Percentiles rank a stretch among this genome's conserved stretches.
Evolutionary conservation across 2,888 invertebrate genomes (phyloP).

Genomic region (Drosophila paramelanica): DNA sequence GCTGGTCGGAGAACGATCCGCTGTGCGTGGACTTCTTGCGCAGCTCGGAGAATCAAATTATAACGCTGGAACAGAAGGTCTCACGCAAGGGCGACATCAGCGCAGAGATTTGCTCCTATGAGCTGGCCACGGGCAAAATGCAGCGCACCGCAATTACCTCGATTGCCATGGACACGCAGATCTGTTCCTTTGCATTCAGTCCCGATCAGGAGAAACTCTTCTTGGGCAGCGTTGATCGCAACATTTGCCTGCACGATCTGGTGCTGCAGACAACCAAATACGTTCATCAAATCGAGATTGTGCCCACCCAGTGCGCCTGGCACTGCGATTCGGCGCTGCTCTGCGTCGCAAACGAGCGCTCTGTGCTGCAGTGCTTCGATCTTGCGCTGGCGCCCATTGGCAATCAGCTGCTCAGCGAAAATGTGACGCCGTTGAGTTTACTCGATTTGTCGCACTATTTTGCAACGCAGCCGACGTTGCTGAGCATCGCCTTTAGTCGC

Average conservation of each 20-base stretch:
- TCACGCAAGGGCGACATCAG: conserved; percentile 90
- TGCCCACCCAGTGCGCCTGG: conserved; percentile 89
- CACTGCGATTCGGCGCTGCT: conserved; percentile 90
- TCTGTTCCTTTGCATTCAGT: conserved; percentile 88
- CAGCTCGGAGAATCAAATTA: conserved; percentile 89
- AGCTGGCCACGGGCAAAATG: conserved; percentile 86
- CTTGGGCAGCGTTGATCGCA: conserved; percentile 93
- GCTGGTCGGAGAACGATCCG: conserved; percentile 95
- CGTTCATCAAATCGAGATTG: conserved; percentile 91
- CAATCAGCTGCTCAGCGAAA: conserved; percentile 89
- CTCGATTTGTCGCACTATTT: conserved; percentile 87
- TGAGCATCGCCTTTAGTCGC: conserved; percentile 87
- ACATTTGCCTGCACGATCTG: conserved; percentile 92
- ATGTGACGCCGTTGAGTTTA: conserved; percentile 87
- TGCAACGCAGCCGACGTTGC: conserved; percentile 86
- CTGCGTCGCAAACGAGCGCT: conserved; percentile 89
- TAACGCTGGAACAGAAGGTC: conserved; percentile 93
- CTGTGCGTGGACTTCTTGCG: conserved; percentile 92
- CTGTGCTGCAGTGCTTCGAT: conserved; percentile 91
- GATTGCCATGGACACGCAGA: conserved; percentile 89
- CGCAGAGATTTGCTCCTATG: conserved; percentile 89
- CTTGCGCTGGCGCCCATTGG: conserved; percentile 89
- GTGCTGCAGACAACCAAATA: conserved; percentile 90
- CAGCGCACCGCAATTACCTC: conserved; percentile 89
- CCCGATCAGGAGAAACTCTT: conserved; percentile 91